These are phyloP conservation scores for Corella eumyota DNA, from an alignment of 23 tunicate genomes.

Conservation along the genomic window DNA sequence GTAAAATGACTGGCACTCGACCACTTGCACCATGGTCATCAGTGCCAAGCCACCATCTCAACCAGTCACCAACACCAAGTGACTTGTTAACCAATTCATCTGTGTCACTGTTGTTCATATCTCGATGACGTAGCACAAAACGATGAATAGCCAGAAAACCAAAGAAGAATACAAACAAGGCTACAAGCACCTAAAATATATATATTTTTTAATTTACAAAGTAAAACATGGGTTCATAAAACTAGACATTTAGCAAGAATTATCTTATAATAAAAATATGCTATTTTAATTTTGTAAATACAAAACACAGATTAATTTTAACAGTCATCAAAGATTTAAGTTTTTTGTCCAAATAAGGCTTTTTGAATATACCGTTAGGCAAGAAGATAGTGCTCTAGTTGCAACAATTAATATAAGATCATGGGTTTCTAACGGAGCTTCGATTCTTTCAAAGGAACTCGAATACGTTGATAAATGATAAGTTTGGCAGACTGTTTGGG, in stretches of 20 bases:
- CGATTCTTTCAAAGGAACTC: slow-evolving; percentile 38
- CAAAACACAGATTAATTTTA: no score
- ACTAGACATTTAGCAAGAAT: no score
- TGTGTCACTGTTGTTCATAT: neutral
- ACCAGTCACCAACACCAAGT: slow-evolving; percentile 19
- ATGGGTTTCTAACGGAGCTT: no score
- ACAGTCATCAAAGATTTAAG: no score
- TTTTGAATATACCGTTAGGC: no score
- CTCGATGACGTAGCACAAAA: slow-evolving; percentile 7
- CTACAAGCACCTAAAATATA: slow-evolving; percentile 2
- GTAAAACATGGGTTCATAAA: no score
- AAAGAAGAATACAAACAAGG: slow-evolving; percentile 4
- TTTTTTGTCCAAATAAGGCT: no score
- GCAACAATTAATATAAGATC: no score
- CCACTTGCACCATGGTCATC: slow-evolving; percentile 39
- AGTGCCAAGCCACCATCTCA: slow-evolving; percentile 39
- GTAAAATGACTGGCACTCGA: slow-evolving; percentile 31
- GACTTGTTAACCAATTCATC: neutral
- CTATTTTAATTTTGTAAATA: no score
- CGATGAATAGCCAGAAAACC: slow-evolving; percentile 12
- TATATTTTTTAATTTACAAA: no score
- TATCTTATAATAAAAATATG: no score
- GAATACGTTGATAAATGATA: slow-evolving; percentile 44
- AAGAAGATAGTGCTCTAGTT: no score
- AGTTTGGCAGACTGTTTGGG: slow-evolving; percentile 64